A percentile compares a stretch with the other conserved stretches of the same genome.
Conservation (phyloP, 1,140 invertebrate species). For the Microplitis mediator region DNA sequence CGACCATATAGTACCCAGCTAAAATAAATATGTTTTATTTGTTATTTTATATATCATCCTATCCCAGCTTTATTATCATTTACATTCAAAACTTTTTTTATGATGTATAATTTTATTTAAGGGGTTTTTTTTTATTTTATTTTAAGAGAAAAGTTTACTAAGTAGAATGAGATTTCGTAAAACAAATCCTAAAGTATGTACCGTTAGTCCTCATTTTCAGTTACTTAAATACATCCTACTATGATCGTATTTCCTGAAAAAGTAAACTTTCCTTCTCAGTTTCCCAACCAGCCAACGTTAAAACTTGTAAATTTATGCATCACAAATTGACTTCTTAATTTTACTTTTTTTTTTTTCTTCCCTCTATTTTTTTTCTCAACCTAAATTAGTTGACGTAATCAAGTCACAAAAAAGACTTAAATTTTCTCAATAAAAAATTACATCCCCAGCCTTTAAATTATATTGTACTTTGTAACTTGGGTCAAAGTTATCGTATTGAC, state of each 20-base stretch:
- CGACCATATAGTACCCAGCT: conserved; percentile 88
- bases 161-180: neutral
- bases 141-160: too few species aligned
- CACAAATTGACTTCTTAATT: conserved; percentile 24
- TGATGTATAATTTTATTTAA: too few species aligned
- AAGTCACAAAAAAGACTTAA: too few species aligned
- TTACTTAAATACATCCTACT: neutral
- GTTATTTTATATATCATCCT: neutral
- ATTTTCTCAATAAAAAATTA: too few species aligned
- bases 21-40: conserved; percentile 48
- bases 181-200: conserved; percentile 2
- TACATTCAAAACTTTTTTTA: neutral
- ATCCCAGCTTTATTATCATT: too few species aligned
- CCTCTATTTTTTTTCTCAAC: neutral
- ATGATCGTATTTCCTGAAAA: conserved; percentile 24
- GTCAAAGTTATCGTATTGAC: too few species aligned
- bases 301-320: conserved; percentile 31
- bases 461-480: too few species aligned
- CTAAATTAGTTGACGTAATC: conserved; percentile 1
- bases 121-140: neutral
- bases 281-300: neutral
- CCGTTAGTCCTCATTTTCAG: conserved; percentile 33
- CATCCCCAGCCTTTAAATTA: too few species aligned
- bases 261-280: conserved; percentile 22
- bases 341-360: conserved; percentile 12